A percentile compares a stretch with the other conserved stretches of the same genome.
Conservation (phyloP, 30 jellyfish, hydroid and myxozoan species). For the Nemopilema nomurai region DNA sequence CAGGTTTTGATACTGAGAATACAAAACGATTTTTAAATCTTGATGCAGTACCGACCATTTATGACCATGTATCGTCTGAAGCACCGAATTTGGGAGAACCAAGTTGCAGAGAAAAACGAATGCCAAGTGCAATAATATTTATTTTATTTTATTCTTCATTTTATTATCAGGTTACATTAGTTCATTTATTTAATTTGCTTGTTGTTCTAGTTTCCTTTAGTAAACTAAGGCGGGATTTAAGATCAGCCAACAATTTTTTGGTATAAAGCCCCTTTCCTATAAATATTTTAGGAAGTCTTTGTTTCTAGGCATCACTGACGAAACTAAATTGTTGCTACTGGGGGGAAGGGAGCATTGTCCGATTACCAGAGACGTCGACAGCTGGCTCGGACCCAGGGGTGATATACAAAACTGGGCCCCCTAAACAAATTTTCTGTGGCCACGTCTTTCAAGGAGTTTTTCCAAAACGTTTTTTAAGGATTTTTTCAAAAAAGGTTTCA, state of each 20-base stretch:
- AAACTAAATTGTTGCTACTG: background rate
- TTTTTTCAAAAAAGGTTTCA: background rate
- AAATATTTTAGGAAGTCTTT: background rate
- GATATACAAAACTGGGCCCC: no score
- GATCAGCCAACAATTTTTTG: background rate
- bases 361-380: background rate
- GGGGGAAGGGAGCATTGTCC: background rate
- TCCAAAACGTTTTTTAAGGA: background rate
- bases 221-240: background rate
- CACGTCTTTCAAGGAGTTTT: background rate
- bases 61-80: background rate
- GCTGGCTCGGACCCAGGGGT: background rate
- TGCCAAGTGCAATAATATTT: background rate
- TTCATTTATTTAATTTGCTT: background rate
- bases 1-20: background rate
- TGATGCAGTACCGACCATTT: slow-evolving; percentile 4
- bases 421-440: background rate
- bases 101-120: background rate
- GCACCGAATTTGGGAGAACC: background rate
- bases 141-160: background rate
- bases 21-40: background rate
- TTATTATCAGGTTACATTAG: background rate
- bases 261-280: background rate
- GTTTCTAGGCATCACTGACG: background rate
- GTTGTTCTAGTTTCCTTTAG: background rate